Evolutionary conservation across 2,888 invertebrate species (phyloP), one percentile per base, ranked within the genome.

Genomic region (Agrypnus murinus): DNA sequence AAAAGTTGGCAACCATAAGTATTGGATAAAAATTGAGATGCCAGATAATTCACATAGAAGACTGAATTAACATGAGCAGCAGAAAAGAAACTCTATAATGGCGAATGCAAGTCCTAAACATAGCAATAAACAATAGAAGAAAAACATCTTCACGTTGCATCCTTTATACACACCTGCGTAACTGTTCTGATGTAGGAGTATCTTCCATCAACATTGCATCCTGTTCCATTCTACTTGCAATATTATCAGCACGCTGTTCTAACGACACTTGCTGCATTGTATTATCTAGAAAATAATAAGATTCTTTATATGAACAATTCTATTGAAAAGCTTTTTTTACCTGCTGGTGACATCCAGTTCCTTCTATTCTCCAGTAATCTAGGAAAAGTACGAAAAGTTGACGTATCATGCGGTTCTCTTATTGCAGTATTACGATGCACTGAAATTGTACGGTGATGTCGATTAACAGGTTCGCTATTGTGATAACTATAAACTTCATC

Each of bases 121-220:
- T n/a, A n/a, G n/a, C 7, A 15, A 25, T 5, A 12, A 25, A 55
- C 34, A 34, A 34, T 34, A 34, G 6, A 34, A 9, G n/a, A n/a
- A n/a, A n/a, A n/a, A n/a, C n/a, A n/a, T n/a, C n/a, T n/a, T n/a
- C n/a, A n/a, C n/a, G n/a, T n/a, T n/a, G n/a, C n/a, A n/a, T n/a
- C n/a, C n/a, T n/a, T n/a, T n/a, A n/a, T n/a, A n/a, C n/a, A n/a
- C 78, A 91, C 91, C 90, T 88, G 78, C 92, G 86, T 55, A 90
- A 80, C 79, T 90, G 88, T 78, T 92, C 90, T 0, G 91, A 88
- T 14, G 87, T 83, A 0, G 90, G 90, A 77, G 88, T 88, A 79
- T 92, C 88, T 75, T 90, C 89, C 91, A 92, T 92, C 15, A 92
- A 86, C 36, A 87, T 85, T 32, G 87, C 86, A 76, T 91, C 90